A percentile compares a stretch with the other conserved stretches of the same genome.
phyloP scores from a whole-genome alignment of 2,113 vertebrate genomes.

The Salminus brasiliensis region DNA sequence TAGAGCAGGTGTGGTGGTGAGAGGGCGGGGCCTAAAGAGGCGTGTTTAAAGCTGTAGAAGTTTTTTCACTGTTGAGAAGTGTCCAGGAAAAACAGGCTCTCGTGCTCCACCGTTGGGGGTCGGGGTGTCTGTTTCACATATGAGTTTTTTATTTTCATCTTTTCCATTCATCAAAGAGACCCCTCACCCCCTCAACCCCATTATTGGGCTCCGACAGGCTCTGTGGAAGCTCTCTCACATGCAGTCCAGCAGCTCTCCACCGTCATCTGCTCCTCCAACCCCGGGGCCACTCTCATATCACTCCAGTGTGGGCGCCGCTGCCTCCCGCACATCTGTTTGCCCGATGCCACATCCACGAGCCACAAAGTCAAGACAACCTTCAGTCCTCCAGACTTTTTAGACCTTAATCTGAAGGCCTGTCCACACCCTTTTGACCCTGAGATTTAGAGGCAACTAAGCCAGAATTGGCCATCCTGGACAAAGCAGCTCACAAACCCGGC shows the following conservation, averaged over 20 bases:
- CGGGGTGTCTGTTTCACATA: conserved; percentile 45
- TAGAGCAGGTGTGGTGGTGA: no score
- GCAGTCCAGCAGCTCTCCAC: conserved; percentile 44
- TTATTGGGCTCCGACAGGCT: conserved; percentile 33
- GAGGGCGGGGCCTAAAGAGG: no score
- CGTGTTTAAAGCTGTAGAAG: no score
- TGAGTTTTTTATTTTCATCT: conserved; percentile 50
- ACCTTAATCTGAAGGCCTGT: no score
- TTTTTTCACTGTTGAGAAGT: no score
- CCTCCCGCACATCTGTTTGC: conserved; percentile 42
- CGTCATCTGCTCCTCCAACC: conserved; percentile 51
- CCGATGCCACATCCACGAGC: conserved; percentile 9
- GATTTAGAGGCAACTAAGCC: no score
- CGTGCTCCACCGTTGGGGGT: no score
- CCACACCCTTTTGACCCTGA: no score
- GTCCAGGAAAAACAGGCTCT: no score
- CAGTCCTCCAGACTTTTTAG: neutral
- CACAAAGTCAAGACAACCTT: neutral
- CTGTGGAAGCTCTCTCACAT: conserved; percentile 52
- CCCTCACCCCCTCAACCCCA: conserved; percentile 41
- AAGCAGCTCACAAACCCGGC: neutral
- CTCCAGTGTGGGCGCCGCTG: conserved; percentile 19
- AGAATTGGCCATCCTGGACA: no score
- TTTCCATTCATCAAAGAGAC: conserved; percentile 47
- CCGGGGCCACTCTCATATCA: conserved; percentile 47